Conservation (phyloP, 2,113 vertebrate genomes). For the Gallinago paraguaiae region DNA sequence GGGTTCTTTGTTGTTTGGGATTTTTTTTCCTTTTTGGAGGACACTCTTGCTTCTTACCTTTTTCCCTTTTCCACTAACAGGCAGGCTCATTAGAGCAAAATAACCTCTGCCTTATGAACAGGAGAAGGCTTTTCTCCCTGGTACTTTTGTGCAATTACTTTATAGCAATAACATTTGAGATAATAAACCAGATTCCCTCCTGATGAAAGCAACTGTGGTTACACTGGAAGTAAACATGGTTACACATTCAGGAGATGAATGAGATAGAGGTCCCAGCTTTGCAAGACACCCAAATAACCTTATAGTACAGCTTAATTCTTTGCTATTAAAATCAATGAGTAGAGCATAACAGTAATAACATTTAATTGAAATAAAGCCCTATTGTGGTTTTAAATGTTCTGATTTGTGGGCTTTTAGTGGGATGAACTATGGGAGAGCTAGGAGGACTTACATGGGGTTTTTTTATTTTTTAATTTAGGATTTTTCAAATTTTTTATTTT, state of each 20-base stretch:
- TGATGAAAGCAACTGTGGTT: constrained; percentile 19
- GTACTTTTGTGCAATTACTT: background rate
- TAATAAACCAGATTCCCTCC: background rate
- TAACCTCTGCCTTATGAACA: background rate
- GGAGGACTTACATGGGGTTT: background rate
- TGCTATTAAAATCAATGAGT: background rate
- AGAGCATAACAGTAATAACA: background rate
- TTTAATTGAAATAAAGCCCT: background rate
- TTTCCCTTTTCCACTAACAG: background rate
- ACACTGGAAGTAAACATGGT: background rate
- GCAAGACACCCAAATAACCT: background rate
- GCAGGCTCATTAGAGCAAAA: background rate
- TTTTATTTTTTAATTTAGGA: background rate
- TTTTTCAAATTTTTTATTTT: background rate
- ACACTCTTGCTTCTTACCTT: background rate
- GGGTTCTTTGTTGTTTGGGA: background rate
- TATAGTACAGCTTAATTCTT: background rate
- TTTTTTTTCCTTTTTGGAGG: background rate
- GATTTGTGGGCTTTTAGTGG: background rate
- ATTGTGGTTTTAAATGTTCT: background rate
- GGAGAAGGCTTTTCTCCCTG: background rate
- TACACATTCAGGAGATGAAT: background rate
- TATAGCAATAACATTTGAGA: background rate
- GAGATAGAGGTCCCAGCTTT: background rate
- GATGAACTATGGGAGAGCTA: background rate